Evolutionary conservation across 2,797 vertebrate genomes (phyloP), one percentile per base, ranked within the genome.

Genomic region (Gallirallus australis): DNA sequence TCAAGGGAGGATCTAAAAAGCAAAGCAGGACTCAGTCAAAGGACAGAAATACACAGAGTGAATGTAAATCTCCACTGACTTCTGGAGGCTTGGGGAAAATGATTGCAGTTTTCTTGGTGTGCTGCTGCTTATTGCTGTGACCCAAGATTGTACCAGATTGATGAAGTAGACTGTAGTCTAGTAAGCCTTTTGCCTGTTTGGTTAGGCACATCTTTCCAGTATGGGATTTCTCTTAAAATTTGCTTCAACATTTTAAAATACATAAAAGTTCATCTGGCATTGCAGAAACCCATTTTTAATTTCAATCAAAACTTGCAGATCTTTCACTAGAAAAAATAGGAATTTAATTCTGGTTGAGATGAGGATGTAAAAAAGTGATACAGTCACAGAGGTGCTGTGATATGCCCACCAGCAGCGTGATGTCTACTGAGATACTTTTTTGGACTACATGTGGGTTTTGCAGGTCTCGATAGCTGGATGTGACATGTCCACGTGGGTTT

Each of bases 371-470:
- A 35, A 63, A 75, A 9, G 7, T 30, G 54, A 31, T 50, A 11
- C 1, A 40, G 9, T 21, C 31, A 5, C 9, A 53, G 50, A 50
- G 42, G 8, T 48, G 45, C 28, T 90, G 2, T 16, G 14, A 20
- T 40, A 63, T 0, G 3, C 50, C 35, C 64, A 2, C 0, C 33
- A 81, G 56, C 37, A 75, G 35, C 2, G 11, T 64, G 7, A 11
- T 28, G 5, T 37, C 23, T 47, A 0, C 31, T 45, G 20, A 52
- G 33, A 13, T 33, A 23, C 24, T 72, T 45, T 78, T 37, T 47
- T 54, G 7, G 11, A 28, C 63, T 66, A 0, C 1, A 0, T 52
- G 21, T 16, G 45, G 25, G 5, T 52, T 68, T 69, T 79, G 16
- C 2, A 0, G 65, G 8, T 64, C 21, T 69, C 76, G 9, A 24